Conservation (phyloP, 2,888 invertebrate genomes). For the Drosophila mimica region DNA sequence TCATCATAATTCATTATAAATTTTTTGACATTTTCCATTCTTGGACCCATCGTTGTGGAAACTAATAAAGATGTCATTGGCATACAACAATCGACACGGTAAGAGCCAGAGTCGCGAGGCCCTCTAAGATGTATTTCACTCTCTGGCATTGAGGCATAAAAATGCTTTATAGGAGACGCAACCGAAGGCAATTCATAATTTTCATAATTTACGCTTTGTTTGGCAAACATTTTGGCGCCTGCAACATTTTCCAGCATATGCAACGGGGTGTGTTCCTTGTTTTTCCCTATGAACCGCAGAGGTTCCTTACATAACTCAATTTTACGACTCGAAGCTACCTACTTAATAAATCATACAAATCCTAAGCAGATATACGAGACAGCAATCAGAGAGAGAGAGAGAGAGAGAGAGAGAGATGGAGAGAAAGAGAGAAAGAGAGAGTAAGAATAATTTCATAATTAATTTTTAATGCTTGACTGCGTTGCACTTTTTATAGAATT, state of each 20-base stretch:
- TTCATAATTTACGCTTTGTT: conserved; percentile 80
- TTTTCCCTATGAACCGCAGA: conserved; percentile 60
- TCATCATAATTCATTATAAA: conserved; percentile 77
- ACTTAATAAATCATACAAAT: conserved; percentile 69
- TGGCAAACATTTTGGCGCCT: conserved; percentile 77
- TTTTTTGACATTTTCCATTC: conserved; percentile 67
- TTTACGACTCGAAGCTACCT: conserved; percentile 67
- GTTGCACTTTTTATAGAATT: conserved; percentile 55
- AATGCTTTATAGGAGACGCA: conserved; percentile 61
- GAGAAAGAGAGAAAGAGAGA: neutral
- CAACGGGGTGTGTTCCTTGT: conserved; percentile 60
- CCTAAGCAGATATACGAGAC: conserved; percentile 24
- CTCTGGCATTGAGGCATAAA: conserved; percentile 47
- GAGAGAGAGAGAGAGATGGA: neutral
- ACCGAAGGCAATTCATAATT: conserved; percentile 73
- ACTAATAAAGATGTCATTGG: conserved; percentile 79
- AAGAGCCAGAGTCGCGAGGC: conserved; percentile 8
- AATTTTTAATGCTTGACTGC: conserved; percentile 78
- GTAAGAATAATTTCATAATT: conserved; percentile 62
- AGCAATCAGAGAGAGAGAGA: neutral
- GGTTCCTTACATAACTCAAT: conserved; percentile 71
- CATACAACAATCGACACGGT: conserved; percentile 63
- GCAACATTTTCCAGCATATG: conserved; percentile 51
- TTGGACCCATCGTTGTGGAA: conserved; percentile 69
- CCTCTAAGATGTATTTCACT: conserved; percentile 33